Evolutionary conservation across 1,140 invertebrate genomes (phyloP), one percentile per base, ranked within the genome.

Genomic region (Mamestra configurata): DNA sequence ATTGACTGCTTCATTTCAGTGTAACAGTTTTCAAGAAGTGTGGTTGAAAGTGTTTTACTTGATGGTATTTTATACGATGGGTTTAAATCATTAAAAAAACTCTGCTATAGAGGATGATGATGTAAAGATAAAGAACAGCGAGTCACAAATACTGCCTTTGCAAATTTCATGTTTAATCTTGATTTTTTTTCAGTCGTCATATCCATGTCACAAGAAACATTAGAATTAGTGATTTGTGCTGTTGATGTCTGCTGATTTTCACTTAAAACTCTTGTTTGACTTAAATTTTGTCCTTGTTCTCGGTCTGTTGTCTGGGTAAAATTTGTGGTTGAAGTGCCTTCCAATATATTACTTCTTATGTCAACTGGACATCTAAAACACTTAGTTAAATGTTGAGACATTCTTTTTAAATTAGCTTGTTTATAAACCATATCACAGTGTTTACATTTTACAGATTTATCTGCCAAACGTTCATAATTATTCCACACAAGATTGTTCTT

Each of bases 121-220:
- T 20, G 18, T 20, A 53, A 20, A 20, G 18, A 20, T 53, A 53
- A 53, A 6, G 51, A 5, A 20, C 18, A 53, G n/a, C 51, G 18
- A 53, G 51, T 20, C n/a, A 53, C 18, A 10, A 53, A 53, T 53
- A 53, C n/a, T 53, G 51, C n/a, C 51, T 53, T 53, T 20, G 51
- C 51, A 53, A 53, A 53, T 53, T 53, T 53, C 18, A 53, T 20
- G n/a, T 20, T 53, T 20, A 18, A 20, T 20, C n/a, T 53, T 53
- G 51, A 53, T 53, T 53, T 20, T 20, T 13, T 53, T 53, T 53
- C 20, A 27, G 43, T 51, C 40, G 40, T 70, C 66, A 20, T 70
- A 46, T 18, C 35, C 18, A 49, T 49, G 15, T 49, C 46, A 49
- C 46, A 49, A n/a, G 13, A 49, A 49, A 49, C 46, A 49, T 49